These are phyloP conservation scores for Urechis unicinctus DNA, from an alignment of 2,888 invertebrate species.

Conservation along the genomic window DNA sequence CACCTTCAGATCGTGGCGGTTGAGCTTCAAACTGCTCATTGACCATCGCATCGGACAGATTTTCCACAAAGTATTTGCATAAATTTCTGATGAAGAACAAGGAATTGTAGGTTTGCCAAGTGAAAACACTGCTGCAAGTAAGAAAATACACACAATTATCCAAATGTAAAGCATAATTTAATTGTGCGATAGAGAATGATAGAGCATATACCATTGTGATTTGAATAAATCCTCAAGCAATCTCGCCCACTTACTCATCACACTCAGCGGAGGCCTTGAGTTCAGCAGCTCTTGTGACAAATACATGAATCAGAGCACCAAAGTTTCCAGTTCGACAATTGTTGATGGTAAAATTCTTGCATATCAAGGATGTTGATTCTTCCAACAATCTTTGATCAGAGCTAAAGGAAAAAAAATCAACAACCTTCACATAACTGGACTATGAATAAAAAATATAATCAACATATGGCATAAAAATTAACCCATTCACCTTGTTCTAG, in stretches of 20 bases:
- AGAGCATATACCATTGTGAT: too few species aligned
- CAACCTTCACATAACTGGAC: neutral
- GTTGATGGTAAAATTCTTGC: constrained; percentile 70
- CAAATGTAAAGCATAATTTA: too few species aligned
- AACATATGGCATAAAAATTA: neutral
- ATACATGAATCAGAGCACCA: constrained; percentile 77
- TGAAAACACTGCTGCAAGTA: constrained; percentile 64
- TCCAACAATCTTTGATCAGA: constrained; percentile 76
- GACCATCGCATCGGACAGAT: constrained; percentile 80
- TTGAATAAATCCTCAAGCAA: neutral
- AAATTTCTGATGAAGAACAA: constrained; percentile 76
- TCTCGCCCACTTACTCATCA: constrained; percentile 71
- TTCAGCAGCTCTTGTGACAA: constrained; percentile 74
- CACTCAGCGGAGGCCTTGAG: constrained; percentile 77
- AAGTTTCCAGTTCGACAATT: constrained; percentile 86
- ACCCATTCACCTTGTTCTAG: constrained; percentile 57
- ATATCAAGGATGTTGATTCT: constrained; percentile 69
- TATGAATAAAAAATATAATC: neutral
- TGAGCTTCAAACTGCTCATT: constrained; percentile 64
- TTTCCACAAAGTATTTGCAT: constrained; percentile 83
- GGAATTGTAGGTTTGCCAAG: constrained; percentile 92
- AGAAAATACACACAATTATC: too few species aligned
- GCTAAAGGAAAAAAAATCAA: constrained; percentile 51
- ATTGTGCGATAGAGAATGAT: too few species aligned
- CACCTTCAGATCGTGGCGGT: constrained; percentile 23